phyloP scores from a whole-genome alignment of 2,888 invertebrate genomes.

The Epinotia bilunana region DNA sequence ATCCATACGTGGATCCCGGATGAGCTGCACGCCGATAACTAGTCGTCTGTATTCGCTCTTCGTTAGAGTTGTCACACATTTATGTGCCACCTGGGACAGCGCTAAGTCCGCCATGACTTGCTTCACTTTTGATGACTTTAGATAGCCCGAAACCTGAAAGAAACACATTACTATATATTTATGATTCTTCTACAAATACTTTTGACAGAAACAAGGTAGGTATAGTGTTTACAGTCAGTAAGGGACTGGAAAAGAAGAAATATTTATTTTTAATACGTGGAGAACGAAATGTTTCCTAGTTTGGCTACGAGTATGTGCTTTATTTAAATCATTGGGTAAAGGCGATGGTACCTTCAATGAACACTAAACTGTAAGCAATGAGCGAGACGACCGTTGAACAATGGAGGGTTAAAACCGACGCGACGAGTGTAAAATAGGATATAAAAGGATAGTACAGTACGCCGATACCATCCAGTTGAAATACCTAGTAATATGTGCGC shows the following conservation, averaged over 20 bases:
- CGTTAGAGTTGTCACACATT: slow-evolving; percentile 92
- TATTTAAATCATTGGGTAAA: too few species aligned
- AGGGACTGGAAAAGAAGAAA: too few species aligned
- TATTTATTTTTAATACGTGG: too few species aligned
- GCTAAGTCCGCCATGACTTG: slow-evolving; percentile 97
- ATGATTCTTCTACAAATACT: not conserved
- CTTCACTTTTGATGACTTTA: slow-evolving; percentile 93
- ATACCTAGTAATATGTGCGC: too few species aligned
- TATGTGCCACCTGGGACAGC: slow-evolving; percentile 94
- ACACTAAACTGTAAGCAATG: not conserved
- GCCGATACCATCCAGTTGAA: not conserved
- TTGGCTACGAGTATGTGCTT: not conserved
- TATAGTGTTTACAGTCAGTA: too few species aligned
- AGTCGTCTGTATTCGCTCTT: slow-evolving; percentile 95
- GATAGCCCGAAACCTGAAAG: slow-evolving; percentile 87
- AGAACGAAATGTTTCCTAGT: too few species aligned
- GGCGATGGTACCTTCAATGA: not conserved
- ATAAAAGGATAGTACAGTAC: not conserved
- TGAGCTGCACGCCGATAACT: slow-evolving; percentile 95
- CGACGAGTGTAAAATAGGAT: not conserved
- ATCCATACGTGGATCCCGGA: slow-evolving; percentile 94
- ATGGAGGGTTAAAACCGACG: not conserved
- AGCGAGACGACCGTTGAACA: not conserved
- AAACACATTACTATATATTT: not conserved
- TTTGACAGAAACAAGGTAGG: too few species aligned